Evolutionary conservation across 2,113 vertebrate species (phyloP), one percentile per base, ranked within the genome.

Genomic region (Scortum barcoo): DNA sequence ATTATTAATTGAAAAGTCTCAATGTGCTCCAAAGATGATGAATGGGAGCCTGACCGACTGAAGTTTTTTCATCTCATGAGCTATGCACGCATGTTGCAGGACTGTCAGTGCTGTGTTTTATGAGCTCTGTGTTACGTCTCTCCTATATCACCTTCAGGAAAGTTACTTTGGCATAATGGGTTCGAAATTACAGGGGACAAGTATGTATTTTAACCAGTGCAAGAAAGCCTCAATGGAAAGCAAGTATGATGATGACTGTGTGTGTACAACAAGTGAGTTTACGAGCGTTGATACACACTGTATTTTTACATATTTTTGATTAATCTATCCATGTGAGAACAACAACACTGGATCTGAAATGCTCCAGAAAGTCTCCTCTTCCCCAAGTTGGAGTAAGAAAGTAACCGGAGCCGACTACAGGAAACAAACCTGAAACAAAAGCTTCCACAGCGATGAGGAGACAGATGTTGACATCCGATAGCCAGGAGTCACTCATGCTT

Each of bases 391-490:
- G 51, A 84, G 62, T 11, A 33, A 67, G 28, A 76, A 73, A 73
- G 62, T 78, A 71, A 84, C 75, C 68, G 50, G 83, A 83, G 14
- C 61, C 12, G 19, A 72, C 69, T 10, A 4, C 66, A 67, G 81
- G 61, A 78, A 78, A 57, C 48, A 78, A 66, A 78, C 17, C 22
- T 7, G 9, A 60, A 57, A 75, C 58, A 76, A 79, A 81, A n/a
- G 36, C 44, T 80, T 58, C 84, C 65, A 76, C 38, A 4, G 17
- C 3, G 44, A n/a, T 60, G 68, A 70, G 60, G 54, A 84, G 75
- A 82, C 74, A 81, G 72, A 83, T 83, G 90, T 71, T 70, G 74
- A 80, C 67, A 58, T 66, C 67, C 76, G 85, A 86, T 78, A 80
- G 68, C 61, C 62, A 76, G 67, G 24, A 78, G 70, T 73, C 68